Percentiles rank a stretch among this genome's conserved stretches.
These are phyloP conservation scores for Rafetus swinhoei DNA, from an alignment of 2,113 vertebrate species.

Conservation along the genomic window DNA sequence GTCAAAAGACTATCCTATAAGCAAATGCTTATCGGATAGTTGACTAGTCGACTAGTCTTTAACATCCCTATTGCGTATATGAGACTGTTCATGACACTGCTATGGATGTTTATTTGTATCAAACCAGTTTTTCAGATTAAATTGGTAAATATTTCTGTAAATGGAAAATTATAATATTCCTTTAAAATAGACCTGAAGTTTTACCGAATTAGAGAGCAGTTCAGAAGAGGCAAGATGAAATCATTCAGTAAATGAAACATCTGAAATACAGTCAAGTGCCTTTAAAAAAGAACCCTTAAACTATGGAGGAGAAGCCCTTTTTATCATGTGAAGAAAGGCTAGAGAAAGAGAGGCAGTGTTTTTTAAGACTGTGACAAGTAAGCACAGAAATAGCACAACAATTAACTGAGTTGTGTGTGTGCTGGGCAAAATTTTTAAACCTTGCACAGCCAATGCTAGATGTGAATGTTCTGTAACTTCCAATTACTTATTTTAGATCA, in stretches of 20 bases:
- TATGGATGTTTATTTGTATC: not conserved
- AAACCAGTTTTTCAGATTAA: not conserved
- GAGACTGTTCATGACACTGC: not conserved
- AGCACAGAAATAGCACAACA: fast-evolving
- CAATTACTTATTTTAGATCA: not conserved
- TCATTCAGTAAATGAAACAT: conserved; percentile 15
- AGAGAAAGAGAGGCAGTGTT: not conserved
- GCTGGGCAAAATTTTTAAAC: not conserved
- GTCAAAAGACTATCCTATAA: no score
- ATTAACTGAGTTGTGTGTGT: not conserved
- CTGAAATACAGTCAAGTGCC: not conserved
- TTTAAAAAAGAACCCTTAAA: not conserved
- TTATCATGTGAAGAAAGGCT: not conserved
- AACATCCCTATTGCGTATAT: not conserved
- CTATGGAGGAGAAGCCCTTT: not conserved
- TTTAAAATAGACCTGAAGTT: not conserved
- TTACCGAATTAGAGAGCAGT: not conserved
- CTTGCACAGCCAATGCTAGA: not conserved
- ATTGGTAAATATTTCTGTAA: not conserved
- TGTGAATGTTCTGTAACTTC: not conserved
- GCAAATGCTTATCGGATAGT: no score
- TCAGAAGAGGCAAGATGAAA: not conserved
- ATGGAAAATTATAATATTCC: not conserved
- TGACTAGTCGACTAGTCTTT: no score
- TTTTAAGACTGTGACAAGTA: not conserved